A percentile compares a stretch with the other conserved stretches of the same genome.
phyloP scores from a whole-genome alignment of 2,888 invertebrate species.

The Stenchaetothrips biformis region DNA sequence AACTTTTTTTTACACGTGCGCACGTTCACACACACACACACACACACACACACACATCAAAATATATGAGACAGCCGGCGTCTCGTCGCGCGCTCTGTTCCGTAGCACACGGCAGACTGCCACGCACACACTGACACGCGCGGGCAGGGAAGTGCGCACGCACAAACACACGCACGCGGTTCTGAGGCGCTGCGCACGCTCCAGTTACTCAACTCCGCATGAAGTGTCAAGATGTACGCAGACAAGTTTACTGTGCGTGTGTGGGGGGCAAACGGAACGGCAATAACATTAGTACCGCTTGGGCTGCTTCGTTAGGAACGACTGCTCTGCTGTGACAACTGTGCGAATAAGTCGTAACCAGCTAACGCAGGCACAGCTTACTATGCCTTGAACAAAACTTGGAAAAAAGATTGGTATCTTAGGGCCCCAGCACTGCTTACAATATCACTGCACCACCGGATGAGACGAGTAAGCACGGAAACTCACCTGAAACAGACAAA shows the following conservation, averaged over 20 bases:
- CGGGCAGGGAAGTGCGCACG: neutral
- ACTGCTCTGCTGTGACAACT: no score
- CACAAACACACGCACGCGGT: neutral
- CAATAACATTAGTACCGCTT: conserved; percentile 19
- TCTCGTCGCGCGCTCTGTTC: neutral
- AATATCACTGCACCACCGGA: no score
- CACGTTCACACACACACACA: no score
- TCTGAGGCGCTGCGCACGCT: neutral
- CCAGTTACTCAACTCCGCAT: conserved; percentile 22
- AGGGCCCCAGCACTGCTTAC: no score
- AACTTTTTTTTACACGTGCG: no score
- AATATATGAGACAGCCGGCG: neutral
- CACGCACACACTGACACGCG: neutral
- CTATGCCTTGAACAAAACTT: no score
- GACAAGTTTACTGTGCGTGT: conserved; percentile 16
- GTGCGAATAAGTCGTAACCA: no score
- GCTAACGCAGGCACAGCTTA: no score
- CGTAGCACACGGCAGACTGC: neutral
- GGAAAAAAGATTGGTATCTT: no score
- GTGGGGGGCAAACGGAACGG: neutral
- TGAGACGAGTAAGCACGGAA: no score
- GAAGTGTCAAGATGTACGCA: conserved; percentile 24
- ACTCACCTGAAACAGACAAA: no score
- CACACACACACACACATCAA: neutral
- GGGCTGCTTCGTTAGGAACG: neutral